Percentiles rank a stretch among this genome's conserved stretches.
phyloP scores from a whole-genome alignment of 92 coral and sea anemone genomes.

The Phenganax stokvisi region DNA sequence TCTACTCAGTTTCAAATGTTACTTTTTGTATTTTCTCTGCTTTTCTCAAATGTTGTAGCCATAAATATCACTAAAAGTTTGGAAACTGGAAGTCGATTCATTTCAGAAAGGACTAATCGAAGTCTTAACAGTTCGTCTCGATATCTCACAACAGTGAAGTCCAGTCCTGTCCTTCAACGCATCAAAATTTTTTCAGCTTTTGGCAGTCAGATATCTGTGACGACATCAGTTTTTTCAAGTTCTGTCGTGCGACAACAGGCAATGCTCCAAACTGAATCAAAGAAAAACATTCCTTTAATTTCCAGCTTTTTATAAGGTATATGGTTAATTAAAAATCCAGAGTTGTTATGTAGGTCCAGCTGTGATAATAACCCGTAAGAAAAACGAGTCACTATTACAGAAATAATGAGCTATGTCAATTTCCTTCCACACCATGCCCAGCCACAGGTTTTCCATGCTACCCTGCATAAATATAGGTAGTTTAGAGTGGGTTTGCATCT shows the following conservation, averaged over 20 bases:
- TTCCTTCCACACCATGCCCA: no score
- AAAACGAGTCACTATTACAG: no score
- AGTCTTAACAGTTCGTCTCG: not conserved
- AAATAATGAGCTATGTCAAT: no score
- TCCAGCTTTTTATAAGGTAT: constrained; percentile 5
- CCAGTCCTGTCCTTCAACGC: not conserved
- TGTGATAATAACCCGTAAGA: no score
- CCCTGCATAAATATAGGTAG: no score
- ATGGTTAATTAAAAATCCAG: not conserved
- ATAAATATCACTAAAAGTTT: not conserved
- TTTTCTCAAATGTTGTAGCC: not conserved
- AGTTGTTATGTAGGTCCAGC: no score
- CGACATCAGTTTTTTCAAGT: not conserved
- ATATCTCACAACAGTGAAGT: not conserved
- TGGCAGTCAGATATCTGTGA: constrained; percentile 1
- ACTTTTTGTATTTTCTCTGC: not conserved
- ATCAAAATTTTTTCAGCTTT: not conserved
- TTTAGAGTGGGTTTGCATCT: no score
- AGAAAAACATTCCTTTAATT: not conserved
- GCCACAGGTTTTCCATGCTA: no score
- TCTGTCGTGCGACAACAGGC: not conserved
- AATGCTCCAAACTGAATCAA: not conserved
- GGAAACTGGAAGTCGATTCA: not conserved
- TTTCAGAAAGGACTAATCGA: not conserved
- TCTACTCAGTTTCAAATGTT: not conserved